Evolutionary conservation across 92 coral and sea anemone species (phyloP).

Genomic region (Scolanthus callimorphus): DNA sequence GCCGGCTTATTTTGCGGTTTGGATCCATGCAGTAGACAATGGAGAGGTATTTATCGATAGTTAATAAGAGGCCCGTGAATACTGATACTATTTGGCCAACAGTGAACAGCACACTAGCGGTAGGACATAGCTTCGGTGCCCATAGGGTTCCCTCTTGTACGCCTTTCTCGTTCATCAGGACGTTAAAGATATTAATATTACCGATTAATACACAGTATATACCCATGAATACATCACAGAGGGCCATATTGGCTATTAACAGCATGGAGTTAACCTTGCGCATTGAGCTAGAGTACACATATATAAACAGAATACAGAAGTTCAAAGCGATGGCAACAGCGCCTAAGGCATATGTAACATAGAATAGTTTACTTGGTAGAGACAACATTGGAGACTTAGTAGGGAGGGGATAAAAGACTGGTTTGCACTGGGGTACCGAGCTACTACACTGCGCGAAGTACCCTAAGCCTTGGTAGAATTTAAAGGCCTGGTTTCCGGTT

Average conservation of each 20-base stretch:
- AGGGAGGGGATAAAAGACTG: not conserved
- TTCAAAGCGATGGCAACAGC: constrained; percentile 16
- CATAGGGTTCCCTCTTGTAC: not conserved
- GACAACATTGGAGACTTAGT: not conserved
- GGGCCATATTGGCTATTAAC: constrained; percentile 28
- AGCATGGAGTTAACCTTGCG: constrained; percentile 43
- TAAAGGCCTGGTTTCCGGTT: not conserved
- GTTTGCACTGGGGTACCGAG: not conserved
- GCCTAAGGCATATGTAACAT: constrained; percentile 20
- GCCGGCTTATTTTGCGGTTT: constrained; percentile 24
- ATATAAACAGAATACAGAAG: constrained; percentile 17
- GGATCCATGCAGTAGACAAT: constrained; percentile 44
- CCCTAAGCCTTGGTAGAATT: not conserved
- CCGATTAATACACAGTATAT: constrained; percentile 24
- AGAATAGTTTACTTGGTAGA: constrained; percentile 13
- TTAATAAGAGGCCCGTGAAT: constrained; percentile 15
- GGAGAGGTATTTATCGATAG: constrained; percentile 31
- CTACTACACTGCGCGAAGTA: constrained; percentile 4
- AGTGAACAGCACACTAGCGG: constrained; percentile 23
- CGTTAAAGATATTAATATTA: constrained; percentile 18
- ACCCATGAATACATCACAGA: constrained; percentile 23
- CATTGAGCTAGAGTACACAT: constrained; percentile 16
- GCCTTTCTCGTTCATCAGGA: not conserved
- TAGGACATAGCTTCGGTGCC: constrained; percentile 1
- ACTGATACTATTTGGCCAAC: constrained; percentile 21